Conservation (phyloP, 2,888 invertebrate species). For the Perizoma flavofasciatum region DNA sequence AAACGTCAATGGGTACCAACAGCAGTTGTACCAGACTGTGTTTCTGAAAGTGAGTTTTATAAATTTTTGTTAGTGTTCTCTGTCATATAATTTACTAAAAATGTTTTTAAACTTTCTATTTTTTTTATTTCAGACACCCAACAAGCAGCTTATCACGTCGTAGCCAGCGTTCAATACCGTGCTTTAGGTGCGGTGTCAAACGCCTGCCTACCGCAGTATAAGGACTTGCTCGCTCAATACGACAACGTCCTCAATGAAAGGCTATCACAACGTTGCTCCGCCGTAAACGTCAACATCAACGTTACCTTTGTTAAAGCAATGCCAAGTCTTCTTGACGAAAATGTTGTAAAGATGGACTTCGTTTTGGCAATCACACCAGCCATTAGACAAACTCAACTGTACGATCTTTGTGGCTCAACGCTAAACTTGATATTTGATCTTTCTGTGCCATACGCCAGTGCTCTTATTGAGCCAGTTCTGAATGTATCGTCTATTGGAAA, state of each 20-base stretch:
- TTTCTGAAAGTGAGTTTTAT: constrained; percentile 90
- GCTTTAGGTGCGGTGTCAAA: constrained; percentile 95
- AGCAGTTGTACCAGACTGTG: constrained; percentile 96
- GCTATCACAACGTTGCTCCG: constrained; percentile 95
- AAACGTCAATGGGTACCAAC: constrained; percentile 93
- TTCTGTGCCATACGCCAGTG: constrained; percentile 95
- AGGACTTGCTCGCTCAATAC: constrained; percentile 91
- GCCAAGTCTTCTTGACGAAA: constrained; percentile 92
- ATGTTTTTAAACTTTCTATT: not conserved
- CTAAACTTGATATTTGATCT: constrained; percentile 96
- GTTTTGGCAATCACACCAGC: constrained; percentile 94
- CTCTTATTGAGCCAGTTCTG: constrained; percentile 93
- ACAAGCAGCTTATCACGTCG: constrained; percentile 97
- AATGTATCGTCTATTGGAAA: constrained; percentile 96
- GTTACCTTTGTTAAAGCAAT: constrained; percentile 94
- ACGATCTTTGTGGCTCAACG: constrained; percentile 97
- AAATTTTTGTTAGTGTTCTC: no score
- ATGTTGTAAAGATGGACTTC: constrained; percentile 95
- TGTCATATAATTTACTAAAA: no score
- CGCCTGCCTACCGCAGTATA: constrained; percentile 93
- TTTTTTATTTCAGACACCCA: constrained; percentile 87
- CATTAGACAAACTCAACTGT: constrained; percentile 94
- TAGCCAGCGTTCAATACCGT: constrained; percentile 92
- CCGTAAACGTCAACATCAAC: constrained; percentile 97
- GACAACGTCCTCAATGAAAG: constrained; percentile 91